Evolutionary conservation across 1,140 invertebrate species (phyloP).

Genomic region (Drosophila setifemur): DNA sequence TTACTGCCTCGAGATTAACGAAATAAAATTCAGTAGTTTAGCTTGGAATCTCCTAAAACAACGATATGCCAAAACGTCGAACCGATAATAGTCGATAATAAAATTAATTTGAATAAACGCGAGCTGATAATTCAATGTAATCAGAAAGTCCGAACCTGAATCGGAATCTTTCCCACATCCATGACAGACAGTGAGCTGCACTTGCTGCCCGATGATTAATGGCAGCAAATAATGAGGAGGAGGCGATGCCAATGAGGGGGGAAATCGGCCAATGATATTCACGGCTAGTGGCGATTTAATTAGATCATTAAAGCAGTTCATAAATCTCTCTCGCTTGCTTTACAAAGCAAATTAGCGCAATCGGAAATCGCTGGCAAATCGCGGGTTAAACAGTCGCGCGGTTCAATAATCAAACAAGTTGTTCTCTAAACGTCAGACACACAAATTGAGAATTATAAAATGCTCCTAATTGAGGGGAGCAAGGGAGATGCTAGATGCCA

Average conservation of each 20-base stretch:
- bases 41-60: constrained; percentile 16
- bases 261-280: constrained; percentile 61
- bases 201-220: constrained; percentile 28
- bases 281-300: constrained; percentile 74
- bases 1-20: background rate
- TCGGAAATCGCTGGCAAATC: constrained; percentile 26
- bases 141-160: constrained; percentile 16
- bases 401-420: constrained; percentile 74
- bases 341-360: constrained; percentile 69
- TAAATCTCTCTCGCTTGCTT: constrained; percentile 58
- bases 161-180: constrained; percentile 10
- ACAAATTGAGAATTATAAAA: constrained; percentile 40
- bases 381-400: constrained; percentile 41
- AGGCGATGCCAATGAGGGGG: constrained; percentile 1
- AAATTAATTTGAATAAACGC: constrained; percentile 55
- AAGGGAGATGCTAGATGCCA: background rate
- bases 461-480: constrained; percentile 31
- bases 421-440: constrained; percentile 55
- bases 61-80: constrained; percentile 14
- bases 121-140: constrained; percentile 54
- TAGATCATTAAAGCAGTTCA: constrained; percentile 75
- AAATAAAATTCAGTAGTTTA: background rate
- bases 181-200: constrained; percentile 8
- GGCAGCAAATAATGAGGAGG: constrained; percentile 18
- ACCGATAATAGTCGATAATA: constrained; percentile 32